Base-by-base conservation (phyloP, 2,888 invertebrate species). In the Ochropacha duplaris region DNA sequence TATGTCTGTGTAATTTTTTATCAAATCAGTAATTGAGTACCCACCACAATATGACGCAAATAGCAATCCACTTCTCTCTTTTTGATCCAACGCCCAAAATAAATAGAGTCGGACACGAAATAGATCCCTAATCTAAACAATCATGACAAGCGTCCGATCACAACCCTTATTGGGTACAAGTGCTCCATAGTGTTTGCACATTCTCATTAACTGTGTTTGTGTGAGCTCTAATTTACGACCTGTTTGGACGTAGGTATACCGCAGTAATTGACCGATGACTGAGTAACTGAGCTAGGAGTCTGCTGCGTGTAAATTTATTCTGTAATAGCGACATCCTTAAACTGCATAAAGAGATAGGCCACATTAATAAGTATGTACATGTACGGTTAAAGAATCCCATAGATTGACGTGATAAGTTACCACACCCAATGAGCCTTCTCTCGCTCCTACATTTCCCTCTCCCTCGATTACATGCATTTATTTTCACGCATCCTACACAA, bases 121-220 rank as follows among this genome's bases (percentile, higher is more conserved):
- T 52, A 52, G 52, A 22, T 31, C 28, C 44, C 44, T 34, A 31
- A 31, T 52, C 74, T 88, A 87, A 88, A 88, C 88, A 89, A 86
- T 84, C 79, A 69, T 74, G 74, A 88, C 86, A 87, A 68, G 78
- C 76, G 74, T 81, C 65, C 70, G 75, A 84, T 82, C 72, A 60
- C 73, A 72, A 67, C 83, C 86, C 86, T 85, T 87, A 91, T 90
- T 89, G 85, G 86, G 69, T 84, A 88, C 88, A 88, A 89, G 89
- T 84, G 86, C 88, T 84, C 83, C 67, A 64, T 65, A 64, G 67
- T 90, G 90, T 90, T 89, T 88, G 86, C 83, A 66, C 70, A 74
- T 74, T 76, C 87, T 91, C 91, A 90, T 92, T 90, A 88, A 83
- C 76, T 79, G 63, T 90, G 91, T 90, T 90, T 89, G 90, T 83